Evolutionary conservation across 2,797 vertebrate genomes (phyloP).

Genomic region (Manis crassicaudata): DNA sequence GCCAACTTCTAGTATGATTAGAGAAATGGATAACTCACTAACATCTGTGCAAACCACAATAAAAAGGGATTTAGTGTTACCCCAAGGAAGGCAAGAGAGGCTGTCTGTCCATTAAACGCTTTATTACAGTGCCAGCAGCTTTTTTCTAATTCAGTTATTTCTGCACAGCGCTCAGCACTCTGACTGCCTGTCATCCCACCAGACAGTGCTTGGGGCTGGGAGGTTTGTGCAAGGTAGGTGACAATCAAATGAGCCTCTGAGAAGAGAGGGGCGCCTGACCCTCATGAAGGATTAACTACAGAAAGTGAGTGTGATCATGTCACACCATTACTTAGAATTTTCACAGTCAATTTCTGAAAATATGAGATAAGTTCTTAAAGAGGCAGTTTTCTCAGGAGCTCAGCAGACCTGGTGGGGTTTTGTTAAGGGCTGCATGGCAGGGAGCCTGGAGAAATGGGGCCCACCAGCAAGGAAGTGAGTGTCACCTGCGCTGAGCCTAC

Average conservation of each 20-base stretch:
- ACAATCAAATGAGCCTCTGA: conserved; percentile 93
- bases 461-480: not conserved
- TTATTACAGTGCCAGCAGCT: conserved; percentile 99
- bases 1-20: conserved; percentile 95
- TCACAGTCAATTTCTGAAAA: conserved; percentile 90
- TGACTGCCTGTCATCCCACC: conserved; percentile 93
- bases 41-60: conserved; percentile 99
- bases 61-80: conserved; percentile 99
- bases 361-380: conserved; percentile 86
- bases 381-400: conserved; percentile 79
- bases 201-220: conserved; percentile 91
- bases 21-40: conserved; percentile 98
- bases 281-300: conserved; percentile 90
- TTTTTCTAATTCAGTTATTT: conserved; percentile 98
- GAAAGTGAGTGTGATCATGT: conserved; percentile 91
- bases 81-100: conserved; percentile 96
- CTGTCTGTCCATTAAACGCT: conserved; percentile 99
- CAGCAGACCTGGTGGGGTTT: conserved; percentile 73
- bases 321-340: conserved; percentile 90
- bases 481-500: not conserved
- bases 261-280: conserved; percentile 89
- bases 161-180: conserved; percentile 91
- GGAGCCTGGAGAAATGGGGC: not conserved
- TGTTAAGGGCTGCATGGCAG: conserved; percentile 60
- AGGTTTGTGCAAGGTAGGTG: conserved; percentile 90